Base-by-base conservation (phyloP, 2,888 invertebrate genomes). In the Kryphioiulus occultus region DNA sequence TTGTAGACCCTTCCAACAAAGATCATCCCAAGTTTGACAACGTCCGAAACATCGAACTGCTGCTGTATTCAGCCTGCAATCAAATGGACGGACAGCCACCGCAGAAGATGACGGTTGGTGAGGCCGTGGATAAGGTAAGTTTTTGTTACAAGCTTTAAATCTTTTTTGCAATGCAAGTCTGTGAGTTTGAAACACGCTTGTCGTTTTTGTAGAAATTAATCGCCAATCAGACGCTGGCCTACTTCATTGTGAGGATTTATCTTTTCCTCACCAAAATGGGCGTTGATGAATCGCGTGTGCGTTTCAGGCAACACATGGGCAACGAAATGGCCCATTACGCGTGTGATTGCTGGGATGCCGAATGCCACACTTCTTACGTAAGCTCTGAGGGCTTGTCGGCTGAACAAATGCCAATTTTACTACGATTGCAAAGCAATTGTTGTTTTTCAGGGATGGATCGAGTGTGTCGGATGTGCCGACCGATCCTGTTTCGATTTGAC, bases 261-360 rank as follows among this genome's bases (percentile, higher is more conserved):
- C 93, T 95, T 91, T 99, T 98, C 92, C 93, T 99, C 91, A 91
- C 95, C 85, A 96, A 95, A 91, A 92, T 97, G 89, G 99, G 99
- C 83, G 95, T 99, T 87, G 96, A 98, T 91, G 93, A 95, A 0
- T 94, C 94, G 85, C 95, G 95, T 90, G 92, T 99, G 87, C 94
- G 99, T 82, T 99, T 99, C 93, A 95, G 99, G 44, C 99, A 99
- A 92, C 99, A 99, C 91, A 97, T 99, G 97, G 94, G 95, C 89
- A 99, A 99, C 92, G 99, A 99, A 93, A 99, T 99, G 99, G 99
- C 99, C 89, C 99, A 99, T 92, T 99, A 99, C 92, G 99, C 99
- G 12, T 96, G 97, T 92, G 99, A 99, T 92, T 99, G 99, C 92
- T 99, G 99, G 99, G 99, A 99, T 93, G 99, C 99, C 0, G 99